Conservation (phyloP, 2,113 vertebrate genomes). For the Cnemophilus loriae region DNA sequence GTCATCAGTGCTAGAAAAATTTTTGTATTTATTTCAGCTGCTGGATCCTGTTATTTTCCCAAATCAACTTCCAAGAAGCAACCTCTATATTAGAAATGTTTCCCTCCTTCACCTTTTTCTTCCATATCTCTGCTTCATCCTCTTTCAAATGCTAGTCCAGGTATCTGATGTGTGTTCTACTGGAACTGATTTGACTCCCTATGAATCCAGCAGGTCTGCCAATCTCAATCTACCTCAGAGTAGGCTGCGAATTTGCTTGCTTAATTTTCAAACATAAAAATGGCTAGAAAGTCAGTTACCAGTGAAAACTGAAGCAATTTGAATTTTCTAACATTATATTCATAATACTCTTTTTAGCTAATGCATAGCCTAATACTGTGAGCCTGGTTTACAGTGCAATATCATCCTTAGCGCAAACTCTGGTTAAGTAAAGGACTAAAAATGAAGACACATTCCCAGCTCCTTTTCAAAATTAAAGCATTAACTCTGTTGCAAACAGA, state of each 20-base stretch:
- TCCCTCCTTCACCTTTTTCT: not conserved
- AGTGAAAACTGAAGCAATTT: not conserved
- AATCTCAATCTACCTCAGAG: not conserved
- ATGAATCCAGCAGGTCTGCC: not conserved
- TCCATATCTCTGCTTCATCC: not conserved
- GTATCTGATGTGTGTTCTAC: not conserved
- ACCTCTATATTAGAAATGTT: not conserved
- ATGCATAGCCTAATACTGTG: not conserved
- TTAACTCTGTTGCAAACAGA: conserved; percentile 1
- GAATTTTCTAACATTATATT: not conserved
- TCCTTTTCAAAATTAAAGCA: conserved; percentile 22
- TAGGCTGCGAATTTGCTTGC: not conserved
- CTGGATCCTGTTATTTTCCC: not conserved
- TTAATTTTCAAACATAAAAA: not conserved
- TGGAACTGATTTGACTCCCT: not conserved
- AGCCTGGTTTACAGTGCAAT: not conserved
- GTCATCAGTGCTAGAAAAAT: not conserved
- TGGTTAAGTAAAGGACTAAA: not conserved
- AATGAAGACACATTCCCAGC: not conserved
- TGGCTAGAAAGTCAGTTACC: not conserved
- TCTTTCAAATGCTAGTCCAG: not conserved
- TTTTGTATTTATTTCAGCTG: not conserved
- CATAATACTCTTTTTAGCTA: not conserved
- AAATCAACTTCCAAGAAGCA: not conserved
- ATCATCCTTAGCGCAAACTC: not conserved